These are phyloP conservation scores for Apotomis turbidana DNA, from an alignment of 2,888 invertebrate genomes.

Conservation along the genomic window DNA sequence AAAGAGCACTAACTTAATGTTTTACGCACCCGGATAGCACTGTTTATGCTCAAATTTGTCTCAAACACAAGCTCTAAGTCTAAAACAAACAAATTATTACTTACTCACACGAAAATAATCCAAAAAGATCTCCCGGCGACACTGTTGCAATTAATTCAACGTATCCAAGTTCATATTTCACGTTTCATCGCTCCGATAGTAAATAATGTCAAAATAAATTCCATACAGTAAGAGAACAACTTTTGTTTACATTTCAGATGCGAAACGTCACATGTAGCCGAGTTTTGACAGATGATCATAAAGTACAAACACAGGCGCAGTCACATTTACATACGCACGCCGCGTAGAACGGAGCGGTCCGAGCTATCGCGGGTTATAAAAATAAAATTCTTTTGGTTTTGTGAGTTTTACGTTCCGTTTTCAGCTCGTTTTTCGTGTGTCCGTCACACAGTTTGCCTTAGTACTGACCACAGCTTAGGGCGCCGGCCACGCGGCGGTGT, in stretches of 20 bases:
- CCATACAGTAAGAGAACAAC: conserved; percentile 60
- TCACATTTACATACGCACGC: conserved; percentile 74
- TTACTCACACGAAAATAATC: conserved; percentile 79
- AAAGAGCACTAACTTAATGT: conserved; percentile 59
- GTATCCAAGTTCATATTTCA: conserved; percentile 78
- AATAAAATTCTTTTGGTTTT: conserved; percentile 60
- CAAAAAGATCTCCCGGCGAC: conserved; percentile 65
- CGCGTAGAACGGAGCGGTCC: conserved; percentile 53
- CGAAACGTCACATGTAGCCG: conserved; percentile 80
- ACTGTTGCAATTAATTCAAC: conserved; percentile 75
- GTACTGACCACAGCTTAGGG: conserved; percentile 84
- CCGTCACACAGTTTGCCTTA: conserved; percentile 83
- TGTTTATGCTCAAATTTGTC: conserved; percentile 61
- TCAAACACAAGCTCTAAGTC: conserved; percentile 52
- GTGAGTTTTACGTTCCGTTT: conserved; percentile 76
- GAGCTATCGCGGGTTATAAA: conserved; percentile 44
- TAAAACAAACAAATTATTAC: conserved; percentile 65
- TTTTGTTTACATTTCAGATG: conserved; percentile 81
- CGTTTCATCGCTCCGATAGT: conserved; percentile 68
- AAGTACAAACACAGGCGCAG: conserved; percentile 73
- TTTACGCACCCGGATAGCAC: conserved; percentile 52
- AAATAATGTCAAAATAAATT: conserved; percentile 72
- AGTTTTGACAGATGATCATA: conserved; percentile 82
- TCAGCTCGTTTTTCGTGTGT: conserved; percentile 83
- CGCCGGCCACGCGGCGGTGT: conserved; percentile 77